Base-by-base conservation (phyloP, 2,888 invertebrate species). In the Eudiplozoon nipponicum region DNA sequence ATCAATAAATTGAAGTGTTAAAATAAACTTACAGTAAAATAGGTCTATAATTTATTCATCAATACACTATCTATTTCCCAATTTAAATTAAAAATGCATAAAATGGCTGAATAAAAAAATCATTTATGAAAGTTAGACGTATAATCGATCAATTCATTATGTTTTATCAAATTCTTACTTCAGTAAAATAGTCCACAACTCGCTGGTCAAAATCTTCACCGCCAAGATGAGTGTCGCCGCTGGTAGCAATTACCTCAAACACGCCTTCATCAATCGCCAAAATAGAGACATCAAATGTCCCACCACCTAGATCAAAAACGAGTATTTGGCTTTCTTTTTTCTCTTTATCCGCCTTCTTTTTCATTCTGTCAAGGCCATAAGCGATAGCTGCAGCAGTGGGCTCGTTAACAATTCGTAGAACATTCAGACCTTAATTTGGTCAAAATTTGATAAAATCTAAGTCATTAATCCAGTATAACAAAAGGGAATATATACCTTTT, bases 231-330 rank as follows among this genome's bases (percentile, higher is more conserved):
- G 69, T 84, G 74, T 84, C 80, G 46, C 80, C 80, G 44, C 77
- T 76, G n/a, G 78, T 84, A 4, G 80, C 72, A 53, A 76, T 78
- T 34, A 80, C 81, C 55, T 84, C 81, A 57, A 84, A 84, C 47
- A 70, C 67, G 67, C 59, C 80, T 70, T 81, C 80, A 61, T 80
- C 81, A 54, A 84, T 84, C 48, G 77, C 77, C 50, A 84, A 63
- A 52, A 84, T 74, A 43, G 80, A 81, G 22, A 81, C 81, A 63
- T 84, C 81, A 57, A 84, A 81, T 47, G 78, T 80, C 49, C 78
- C 81, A 54, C 84, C 81, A 39, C 69, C 69, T 41, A 70, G 57
- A 56, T 70, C 69, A 50, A 67, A 68, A 49, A 67, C 67, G 26
- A 67, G 57, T 1, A 67, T 65, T 50, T 67, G 63, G 48, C 65